Evolutionary conservation across 2,113 vertebrate genomes (phyloP).

Genomic region (Heptranchias perlo): DNA sequence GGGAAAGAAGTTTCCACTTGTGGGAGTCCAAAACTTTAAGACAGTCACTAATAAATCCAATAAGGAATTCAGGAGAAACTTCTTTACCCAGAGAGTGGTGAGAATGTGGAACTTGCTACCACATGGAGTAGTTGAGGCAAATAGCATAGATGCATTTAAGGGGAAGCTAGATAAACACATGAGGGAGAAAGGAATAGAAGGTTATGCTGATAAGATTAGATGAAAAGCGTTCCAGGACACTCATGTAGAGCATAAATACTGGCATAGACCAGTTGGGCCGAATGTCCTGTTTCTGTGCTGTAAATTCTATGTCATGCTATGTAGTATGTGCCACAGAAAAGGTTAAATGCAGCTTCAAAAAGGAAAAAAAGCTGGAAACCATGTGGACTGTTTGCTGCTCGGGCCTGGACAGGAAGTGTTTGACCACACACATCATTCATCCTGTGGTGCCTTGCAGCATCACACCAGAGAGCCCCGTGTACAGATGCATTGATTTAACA

Average conservation of each 20-base stretch:
- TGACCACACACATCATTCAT: slow-evolving; percentile 33
- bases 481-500: slow-evolving; percentile 36
- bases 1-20: background rate
- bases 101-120: background rate
- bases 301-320: background rate
- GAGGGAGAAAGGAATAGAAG: too few species aligned
- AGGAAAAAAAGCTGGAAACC: background rate
- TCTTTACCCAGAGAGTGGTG: background rate
- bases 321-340: background rate
- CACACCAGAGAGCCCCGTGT: background rate
- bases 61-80: background rate
- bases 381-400: slow-evolving; percentile 2
- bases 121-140: background rate
- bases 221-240: too few species aligned
- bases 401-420: slow-evolving; percentile 27
- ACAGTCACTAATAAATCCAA: background rate
- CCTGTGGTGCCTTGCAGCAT: slow-evolving; percentile 31
- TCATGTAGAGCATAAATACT: too few species aligned
- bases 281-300: background rate
- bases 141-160: background rate
- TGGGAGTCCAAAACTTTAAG: too few species aligned
- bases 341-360: slow-evolving; percentile 11
- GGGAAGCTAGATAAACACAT: too few species aligned
- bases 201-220: too few species aligned
- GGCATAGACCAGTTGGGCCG: too few species aligned